Evolutionary conservation across 2,113 vertebrate genomes (phyloP).

Genomic region (Thunnus thynnus): DNA sequence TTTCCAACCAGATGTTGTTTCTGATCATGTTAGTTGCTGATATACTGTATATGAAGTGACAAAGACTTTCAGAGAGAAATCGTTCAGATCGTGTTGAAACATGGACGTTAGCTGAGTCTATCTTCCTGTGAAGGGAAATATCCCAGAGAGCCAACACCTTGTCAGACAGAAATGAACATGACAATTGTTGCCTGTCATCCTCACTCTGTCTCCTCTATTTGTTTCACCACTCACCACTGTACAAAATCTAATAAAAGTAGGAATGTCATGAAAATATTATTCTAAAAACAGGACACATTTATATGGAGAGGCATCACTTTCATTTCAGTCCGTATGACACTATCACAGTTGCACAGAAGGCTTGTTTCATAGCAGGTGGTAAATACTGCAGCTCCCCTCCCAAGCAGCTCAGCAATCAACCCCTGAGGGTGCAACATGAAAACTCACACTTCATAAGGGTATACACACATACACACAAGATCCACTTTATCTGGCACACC

Average conservation of each 20-base stretch:
- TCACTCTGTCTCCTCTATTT: constrained; percentile 24
- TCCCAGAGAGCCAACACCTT: constrained; percentile 54
- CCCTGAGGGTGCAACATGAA: constrained; percentile 67
- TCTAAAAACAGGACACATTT: constrained; percentile 59
- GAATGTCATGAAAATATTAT: constrained; percentile 61
- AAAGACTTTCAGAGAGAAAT: constrained; percentile 2
- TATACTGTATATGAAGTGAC: not conserved
- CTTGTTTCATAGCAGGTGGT: constrained; percentile 80
- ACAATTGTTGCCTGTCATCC: constrained; percentile 65
- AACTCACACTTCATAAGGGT: constrained; percentile 51
- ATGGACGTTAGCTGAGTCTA: constrained; percentile 30
- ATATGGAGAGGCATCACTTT: constrained; percentile 63
- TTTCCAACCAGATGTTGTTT: constrained; percentile 7
- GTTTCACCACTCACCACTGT: constrained; percentile 45
- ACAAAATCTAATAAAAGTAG: constrained; percentile 66
- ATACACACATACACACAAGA: constrained; percentile 25
- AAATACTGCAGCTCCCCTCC: constrained; percentile 72
- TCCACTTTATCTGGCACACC: constrained; percentile 50
- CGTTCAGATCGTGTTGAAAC: constrained; percentile 29
- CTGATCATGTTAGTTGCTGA: constrained; percentile 7
- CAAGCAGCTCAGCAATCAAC: constrained; percentile 70
- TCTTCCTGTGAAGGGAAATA: constrained; percentile 43
- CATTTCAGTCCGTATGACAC: constrained; percentile 69
- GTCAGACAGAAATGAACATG: constrained; percentile 63
- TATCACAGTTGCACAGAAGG: constrained; percentile 73